Conservation (phyloP, 2,888 invertebrate genomes). For the Theretra japonica region DNA sequence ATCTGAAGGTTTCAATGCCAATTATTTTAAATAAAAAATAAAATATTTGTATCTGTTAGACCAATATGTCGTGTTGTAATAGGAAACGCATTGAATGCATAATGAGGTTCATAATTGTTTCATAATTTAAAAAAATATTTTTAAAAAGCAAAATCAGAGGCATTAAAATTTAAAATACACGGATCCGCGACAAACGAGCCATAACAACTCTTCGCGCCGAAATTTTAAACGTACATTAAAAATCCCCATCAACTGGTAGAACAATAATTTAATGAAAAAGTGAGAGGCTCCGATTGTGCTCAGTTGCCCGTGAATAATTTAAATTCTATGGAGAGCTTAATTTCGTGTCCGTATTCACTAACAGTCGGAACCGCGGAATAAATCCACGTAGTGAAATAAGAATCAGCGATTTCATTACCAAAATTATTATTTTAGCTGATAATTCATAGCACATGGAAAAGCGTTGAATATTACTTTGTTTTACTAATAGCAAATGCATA, state of each 20-base stretch:
- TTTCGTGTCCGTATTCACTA: constrained; percentile 15
- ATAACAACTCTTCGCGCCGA: neutral
- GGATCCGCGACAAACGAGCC: neutral
- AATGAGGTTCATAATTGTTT: too few relatives aligned
- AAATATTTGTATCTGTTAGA: too few relatives aligned
- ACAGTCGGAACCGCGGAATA: constrained; percentile 6
- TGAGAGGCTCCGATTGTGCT: neutral
- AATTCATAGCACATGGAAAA: too few relatives aligned
- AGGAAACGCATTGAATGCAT: too few relatives aligned
- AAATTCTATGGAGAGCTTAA: constrained; percentile 21
- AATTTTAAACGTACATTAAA: constrained; percentile 14
- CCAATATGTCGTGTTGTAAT: too few relatives aligned
- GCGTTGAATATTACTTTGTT: too few relatives aligned
- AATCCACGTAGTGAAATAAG: neutral
- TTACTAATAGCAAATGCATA: too few relatives aligned
- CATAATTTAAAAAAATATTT: neutral
- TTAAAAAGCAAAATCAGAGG: neutral
- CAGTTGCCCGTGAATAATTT: constrained; percentile 18
- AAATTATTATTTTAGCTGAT: too few relatives aligned
- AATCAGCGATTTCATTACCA: too few relatives aligned
- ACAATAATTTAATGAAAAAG: constrained; percentile 21
- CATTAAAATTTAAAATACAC: neutral
- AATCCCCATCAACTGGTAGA: constrained; percentile 18
- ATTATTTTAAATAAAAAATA: too few relatives aligned
- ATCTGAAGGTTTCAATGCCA: too few relatives aligned